Percentiles rank a stretch among this genome's conserved stretches.
These are phyloP conservation scores for Florisuga fusca DNA, from an alignment of 2,797 vertebrate species.

Conservation along the genomic window DNA sequence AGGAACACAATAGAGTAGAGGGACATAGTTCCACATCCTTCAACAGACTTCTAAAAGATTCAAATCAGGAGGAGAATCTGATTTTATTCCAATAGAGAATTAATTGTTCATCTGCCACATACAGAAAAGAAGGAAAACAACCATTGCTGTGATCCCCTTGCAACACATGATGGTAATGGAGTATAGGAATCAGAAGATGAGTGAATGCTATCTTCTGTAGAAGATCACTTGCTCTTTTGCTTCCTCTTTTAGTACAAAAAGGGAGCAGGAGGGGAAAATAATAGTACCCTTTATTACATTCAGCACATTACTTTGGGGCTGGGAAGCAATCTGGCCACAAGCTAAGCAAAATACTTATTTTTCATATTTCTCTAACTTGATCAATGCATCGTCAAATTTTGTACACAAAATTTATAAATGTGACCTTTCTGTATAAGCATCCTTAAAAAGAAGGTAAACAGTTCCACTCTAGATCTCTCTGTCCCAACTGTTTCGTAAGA, in stretches of 20 bases:
- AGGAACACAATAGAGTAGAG: background rate
- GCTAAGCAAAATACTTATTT: background rate
- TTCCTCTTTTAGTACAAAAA: background rate
- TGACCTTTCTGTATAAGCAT: background rate
- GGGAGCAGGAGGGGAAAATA: background rate
- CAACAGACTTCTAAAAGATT: background rate
- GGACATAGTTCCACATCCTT: background rate
- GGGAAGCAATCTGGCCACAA: background rate
- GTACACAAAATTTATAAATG: background rate
- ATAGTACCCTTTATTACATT: background rate
- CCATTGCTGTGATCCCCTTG: background rate
- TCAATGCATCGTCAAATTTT: background rate
- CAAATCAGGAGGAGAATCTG: background rate
- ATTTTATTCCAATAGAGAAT: background rate
- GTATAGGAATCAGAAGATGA: background rate
- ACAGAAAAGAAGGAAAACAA: background rate
- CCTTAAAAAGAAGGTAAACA: background rate
- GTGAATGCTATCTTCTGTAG: background rate
- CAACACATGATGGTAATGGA: background rate
- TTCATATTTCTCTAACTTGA: background rate
- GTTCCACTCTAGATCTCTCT: background rate
- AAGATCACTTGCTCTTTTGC: background rate
- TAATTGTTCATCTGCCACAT: background rate
- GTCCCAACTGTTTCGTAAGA: background rate
- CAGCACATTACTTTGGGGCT: background rate